Evolutionary conservation across 2,113 vertebrate genomes (phyloP), one percentile per base, ranked within the genome.

Genomic region (Mirza zaza): DNA sequence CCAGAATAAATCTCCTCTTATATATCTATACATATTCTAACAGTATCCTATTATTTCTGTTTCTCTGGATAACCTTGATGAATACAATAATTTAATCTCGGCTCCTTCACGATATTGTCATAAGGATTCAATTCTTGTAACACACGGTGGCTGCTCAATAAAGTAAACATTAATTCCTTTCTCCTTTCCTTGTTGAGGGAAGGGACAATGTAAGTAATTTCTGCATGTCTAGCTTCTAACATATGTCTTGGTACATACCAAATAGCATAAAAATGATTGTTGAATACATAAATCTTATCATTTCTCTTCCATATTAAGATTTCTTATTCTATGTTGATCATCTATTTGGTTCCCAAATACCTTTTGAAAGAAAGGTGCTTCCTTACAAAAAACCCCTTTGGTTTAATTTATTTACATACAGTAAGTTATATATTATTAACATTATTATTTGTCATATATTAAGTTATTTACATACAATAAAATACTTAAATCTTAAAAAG

Each of bases 311-410:
- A 34, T 61, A 27, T n/a, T 88, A 77, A n/a, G 84, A 87, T 65
- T 77, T 23, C 7, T 81, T 29, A 45, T 10, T 82, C 68, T 15
- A 6, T 32, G 32, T 77, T 45, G 23, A 32, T 88, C 36, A 87
- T 65, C 42, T 57, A n/a, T 83, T 77, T 92, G 85, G 18, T 94
- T 70, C 88, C 92, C 42, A 85, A 93, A 52, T 87, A 65, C 34
- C 68, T 61, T 97, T 80, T 94, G 14, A 88, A 88, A 91, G 39
- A 93, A 57, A 90, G 13, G 39, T 36, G 32, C 32, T 70, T 68
- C 57, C 79, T 81, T 0, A 68, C 77, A 90, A 90, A 39, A 65
- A 65, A 55, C 21, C 6, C 27, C 32, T 52, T 29, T 32, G 29
- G n/a, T 87, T 55, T 95, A 68, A 6, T 59, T 94, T 86, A 89